Conservation (phyloP, 1,140 invertebrate species). For the Halyomorpha halys region DNA sequence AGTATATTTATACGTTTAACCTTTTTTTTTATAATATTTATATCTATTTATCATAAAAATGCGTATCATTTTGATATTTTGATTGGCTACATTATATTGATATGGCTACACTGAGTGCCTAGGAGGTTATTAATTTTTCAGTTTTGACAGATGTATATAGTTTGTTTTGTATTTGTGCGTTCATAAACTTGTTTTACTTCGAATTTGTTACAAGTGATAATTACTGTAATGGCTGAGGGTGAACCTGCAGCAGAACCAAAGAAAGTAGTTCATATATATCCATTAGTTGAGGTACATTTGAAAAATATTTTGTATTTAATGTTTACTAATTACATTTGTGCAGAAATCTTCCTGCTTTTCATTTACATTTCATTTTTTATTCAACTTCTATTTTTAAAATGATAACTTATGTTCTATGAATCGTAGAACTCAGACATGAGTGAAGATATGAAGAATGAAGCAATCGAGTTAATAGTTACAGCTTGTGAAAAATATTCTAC, state of each 20-base stretch:
- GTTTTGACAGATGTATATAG: too few relatives aligned
- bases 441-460: constrained; percentile 81
- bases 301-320: constrained; percentile 8
- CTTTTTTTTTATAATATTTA: too few relatives aligned
- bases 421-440: constrained; percentile 74
- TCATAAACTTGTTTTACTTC: neutral
- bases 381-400: neutral
- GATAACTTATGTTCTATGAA: constrained; percentile 27
- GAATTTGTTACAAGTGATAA: constrained; percentile 1
- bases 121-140: too few relatives aligned
- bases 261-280: constrained; percentile 62
- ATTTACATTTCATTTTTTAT: neutral
- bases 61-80: too few relatives aligned
- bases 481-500: constrained; percentile 80
- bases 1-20: too few relatives aligned
- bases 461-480: constrained; percentile 78
- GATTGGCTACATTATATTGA: too few relatives aligned
- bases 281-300: constrained; percentile 51
- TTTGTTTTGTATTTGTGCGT: too few relatives aligned
- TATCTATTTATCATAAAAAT: too few relatives aligned
- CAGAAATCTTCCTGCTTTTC: neutral
- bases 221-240: constrained; percentile 25
- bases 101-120: too few relatives aligned
- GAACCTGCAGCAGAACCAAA: constrained; percentile 41
- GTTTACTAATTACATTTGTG: neutral